Evolutionary conservation across 2,888 invertebrate genomes (phyloP), one percentile per base, ranked within the genome.

Genomic region (Brenthis daphne): DNA sequence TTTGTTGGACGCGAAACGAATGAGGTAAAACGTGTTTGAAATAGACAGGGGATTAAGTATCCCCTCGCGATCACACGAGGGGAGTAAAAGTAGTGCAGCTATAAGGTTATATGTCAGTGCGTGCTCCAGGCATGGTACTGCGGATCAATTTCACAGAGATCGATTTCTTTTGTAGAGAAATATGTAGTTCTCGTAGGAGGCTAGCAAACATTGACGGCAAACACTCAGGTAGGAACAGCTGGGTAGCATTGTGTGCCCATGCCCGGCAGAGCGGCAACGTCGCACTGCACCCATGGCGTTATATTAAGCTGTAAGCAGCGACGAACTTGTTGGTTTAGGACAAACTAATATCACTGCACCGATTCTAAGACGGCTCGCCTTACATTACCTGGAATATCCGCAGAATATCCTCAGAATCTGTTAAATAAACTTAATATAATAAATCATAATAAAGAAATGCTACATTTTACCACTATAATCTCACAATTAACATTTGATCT

Each of bases 1-100:
- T 92, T 92, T 90, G 84, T 90, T 80, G 84, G 85, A 85, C 87
- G 88, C 86, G 86, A 86, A 88, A 87, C 87, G 90, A 89, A 90
- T 91, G 91, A 91, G 86, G 90, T 89, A 86, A 90, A 91, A 92
- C 91, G 91, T 92, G 92, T 92, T 91, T 88, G 90, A 90, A 89
- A 91, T 90, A 90, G 92, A 90, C 92, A 87, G 90, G 89, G 92
- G 92, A 90, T 92, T 91, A 92, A 86, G 85, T 88, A 84, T 86
- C 90, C 91, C 90, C 88, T 85, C 81, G 81, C 77, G 77, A 77
- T 79, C 79, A 72, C 73, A 76, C 74, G 80, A 81, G 82, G 85
- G 88, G 84, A 76, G 80, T 73, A 74, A 58, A 69, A 73, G 70
- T 70, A 70, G 75, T 73, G 74, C 68, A 65, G 67, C 66, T 63